A percentile compares a stretch with the other conserved stretches of the same genome.
phyloP scores from a whole-genome alignment of 2,797 vertebrate genomes.

The Micropoecilia bifurca region DNA sequence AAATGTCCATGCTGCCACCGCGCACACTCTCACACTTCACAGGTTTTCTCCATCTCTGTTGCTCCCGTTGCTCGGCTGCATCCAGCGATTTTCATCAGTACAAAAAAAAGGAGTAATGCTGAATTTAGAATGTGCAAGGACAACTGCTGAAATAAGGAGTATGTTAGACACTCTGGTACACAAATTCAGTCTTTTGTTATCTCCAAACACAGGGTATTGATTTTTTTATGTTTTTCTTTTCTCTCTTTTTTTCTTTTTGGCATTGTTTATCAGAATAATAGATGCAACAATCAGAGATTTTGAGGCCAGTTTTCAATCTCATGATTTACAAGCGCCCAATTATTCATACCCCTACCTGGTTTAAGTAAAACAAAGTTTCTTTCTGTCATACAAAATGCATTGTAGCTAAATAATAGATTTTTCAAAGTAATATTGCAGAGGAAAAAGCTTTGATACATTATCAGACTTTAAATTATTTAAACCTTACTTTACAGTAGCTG shows the following conservation, averaged over 20 bases:
- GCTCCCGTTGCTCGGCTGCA: conserved; percentile 24
- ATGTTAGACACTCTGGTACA: conserved; percentile 23
- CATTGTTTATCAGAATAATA: background rate
- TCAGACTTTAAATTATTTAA: background rate
- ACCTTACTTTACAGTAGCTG: background rate
- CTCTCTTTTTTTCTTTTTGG: background rate
- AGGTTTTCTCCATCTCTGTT: conserved; percentile 27
- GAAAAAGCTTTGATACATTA: background rate
- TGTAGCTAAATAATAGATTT: background rate
- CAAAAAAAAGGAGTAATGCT: conserved; percentile 28
- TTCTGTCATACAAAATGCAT: background rate
- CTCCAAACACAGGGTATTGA: background rate
- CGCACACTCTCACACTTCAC: conserved; percentile 28
- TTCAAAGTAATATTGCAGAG: background rate
- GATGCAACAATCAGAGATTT: background rate
- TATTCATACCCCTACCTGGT: background rate
- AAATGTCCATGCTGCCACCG: conserved; percentile 30
- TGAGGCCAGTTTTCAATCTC: background rate
- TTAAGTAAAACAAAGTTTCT: background rate
- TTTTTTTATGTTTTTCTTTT: background rate
- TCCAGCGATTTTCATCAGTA: conserved; percentile 43
- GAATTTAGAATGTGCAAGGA: conserved; percentile 30
- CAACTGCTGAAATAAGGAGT: conserved; percentile 48
- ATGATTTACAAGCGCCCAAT: background rate
- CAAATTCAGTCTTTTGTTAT: conserved; percentile 12